These are phyloP conservation scores for Microtus oregoni DNA, from an alignment of 2,113 vertebrate species.

Conservation along the genomic window DNA sequence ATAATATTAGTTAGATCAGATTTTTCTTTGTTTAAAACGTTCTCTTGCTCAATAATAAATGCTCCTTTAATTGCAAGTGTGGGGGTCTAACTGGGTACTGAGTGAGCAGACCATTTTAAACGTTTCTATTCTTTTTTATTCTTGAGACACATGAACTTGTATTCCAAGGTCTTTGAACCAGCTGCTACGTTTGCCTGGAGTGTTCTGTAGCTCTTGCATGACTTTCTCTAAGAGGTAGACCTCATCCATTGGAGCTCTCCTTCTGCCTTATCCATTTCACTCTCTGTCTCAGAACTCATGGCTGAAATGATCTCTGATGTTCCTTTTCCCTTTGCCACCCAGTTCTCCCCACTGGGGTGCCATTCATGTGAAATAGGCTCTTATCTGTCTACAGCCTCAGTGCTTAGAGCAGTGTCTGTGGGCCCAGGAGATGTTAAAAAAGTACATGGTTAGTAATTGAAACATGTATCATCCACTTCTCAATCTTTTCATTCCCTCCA, in stretches of 20 bases:
- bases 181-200: background rate
- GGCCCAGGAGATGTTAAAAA: background rate
- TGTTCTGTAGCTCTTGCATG: background rate
- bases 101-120: too few species aligned
- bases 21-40: background rate
- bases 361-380: background rate
- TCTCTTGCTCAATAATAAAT: background rate
- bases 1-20: background rate
- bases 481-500: background rate
- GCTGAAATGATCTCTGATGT: background rate
- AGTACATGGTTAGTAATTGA: background rate
- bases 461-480: background rate
- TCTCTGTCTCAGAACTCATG: background rate
- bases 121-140: accelerated
- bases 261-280: background rate
- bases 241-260: background rate
- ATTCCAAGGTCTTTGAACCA: conserved; percentile 10
- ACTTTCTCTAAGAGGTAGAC: background rate
- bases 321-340: background rate
- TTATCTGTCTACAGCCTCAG: background rate
- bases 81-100: too few species aligned
- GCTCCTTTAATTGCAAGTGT: accelerated
- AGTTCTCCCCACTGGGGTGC: background rate
- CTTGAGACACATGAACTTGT: background rate
- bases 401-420: background rate